These are phyloP conservation scores for Embidobia sp. DNA, from an alignment of 2,888 invertebrate genomes.

Conservation along the genomic window DNA sequence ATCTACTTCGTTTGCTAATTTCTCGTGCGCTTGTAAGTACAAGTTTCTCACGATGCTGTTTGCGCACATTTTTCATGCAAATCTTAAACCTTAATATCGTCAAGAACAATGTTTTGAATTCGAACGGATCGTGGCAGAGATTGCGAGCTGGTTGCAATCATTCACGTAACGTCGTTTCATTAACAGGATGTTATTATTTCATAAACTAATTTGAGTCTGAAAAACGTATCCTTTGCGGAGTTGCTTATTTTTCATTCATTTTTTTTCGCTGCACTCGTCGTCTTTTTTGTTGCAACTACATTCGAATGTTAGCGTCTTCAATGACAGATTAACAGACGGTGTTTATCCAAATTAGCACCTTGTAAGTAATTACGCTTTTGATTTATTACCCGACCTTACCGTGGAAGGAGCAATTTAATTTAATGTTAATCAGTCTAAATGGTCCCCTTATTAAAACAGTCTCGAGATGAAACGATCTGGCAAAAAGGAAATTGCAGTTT, in stretches of 20 bases:
- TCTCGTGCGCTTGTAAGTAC: too few relatives aligned
- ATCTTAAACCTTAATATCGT: conserved; percentile 20
- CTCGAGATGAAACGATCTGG: too few relatives aligned
- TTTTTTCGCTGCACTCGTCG: too few relatives aligned
- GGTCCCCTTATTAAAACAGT: conserved; percentile 13
- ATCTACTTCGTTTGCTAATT: too few relatives aligned
- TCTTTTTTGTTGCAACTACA: too few relatives aligned
- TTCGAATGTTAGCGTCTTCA: too few relatives aligned
- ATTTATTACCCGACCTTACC: conserved; percentile 27
- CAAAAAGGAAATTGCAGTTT: too few relatives aligned
- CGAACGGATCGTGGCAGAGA: conserved; percentile 9
- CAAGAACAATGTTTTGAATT: conserved; percentile 25
- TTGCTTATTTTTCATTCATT: too few relatives aligned
- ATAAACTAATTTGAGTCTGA: conserved; percentile 2
- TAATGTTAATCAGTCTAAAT: conserved; percentile 34
- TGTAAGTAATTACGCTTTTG: conserved; percentile 17
- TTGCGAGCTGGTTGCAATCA: conserved; percentile 4
- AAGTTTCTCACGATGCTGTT: conserved; percentile 24
- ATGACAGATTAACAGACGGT: conserved; percentile 4
- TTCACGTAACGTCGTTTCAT: conserved; percentile 27
- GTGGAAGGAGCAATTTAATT: conserved; percentile 24
- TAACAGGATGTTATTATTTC: conserved; percentile 34
- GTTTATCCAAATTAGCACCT: conserved; percentile 19
- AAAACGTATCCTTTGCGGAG: not conserved
- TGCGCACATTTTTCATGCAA: conserved; percentile 20